Percentiles rank a stretch among this genome's conserved stretches.
These are phyloP conservation scores for Natrix natrix DNA, from an alignment of 2,797 vertebrate genomes.

Conservation along the genomic window DNA sequence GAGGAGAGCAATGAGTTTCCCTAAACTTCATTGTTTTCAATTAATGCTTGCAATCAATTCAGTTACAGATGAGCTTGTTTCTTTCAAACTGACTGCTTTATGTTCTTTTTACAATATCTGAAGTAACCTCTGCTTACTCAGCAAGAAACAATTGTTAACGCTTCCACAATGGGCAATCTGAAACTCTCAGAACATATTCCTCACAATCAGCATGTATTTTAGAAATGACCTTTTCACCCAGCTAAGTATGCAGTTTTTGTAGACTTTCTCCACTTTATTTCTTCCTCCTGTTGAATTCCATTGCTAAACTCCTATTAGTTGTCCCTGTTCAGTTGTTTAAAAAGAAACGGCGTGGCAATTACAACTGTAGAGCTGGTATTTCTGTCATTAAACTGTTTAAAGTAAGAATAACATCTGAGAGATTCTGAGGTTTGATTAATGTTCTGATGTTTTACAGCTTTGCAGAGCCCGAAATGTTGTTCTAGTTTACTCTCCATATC, in stretches of 20 bases:
- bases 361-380: not conserved
- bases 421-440: not conserved
- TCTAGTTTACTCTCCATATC: not conserved
- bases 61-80: not conserved
- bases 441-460: not conserved
- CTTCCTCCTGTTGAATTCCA: not conserved
- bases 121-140: not conserved
- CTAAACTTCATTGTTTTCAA: not conserved
- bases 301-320: not conserved
- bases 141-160: not conserved
- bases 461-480: not conserved
- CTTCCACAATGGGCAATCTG: not conserved
- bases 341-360: not conserved
- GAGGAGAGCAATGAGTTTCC: not conserved
- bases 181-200: not conserved
- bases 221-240: not conserved
- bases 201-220: not conserved
- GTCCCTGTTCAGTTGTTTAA: not conserved
- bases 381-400: not conserved
- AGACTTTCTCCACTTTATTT: not conserved
- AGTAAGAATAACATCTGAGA: not conserved
- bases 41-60: not conserved
- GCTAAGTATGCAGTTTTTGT: not conserved
- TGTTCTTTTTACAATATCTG: not conserved
- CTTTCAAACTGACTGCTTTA: not conserved